phyloP scores from a whole-genome alignment of 2,113 vertebrate species.

The Onychostruthus taczanowskii region DNA sequence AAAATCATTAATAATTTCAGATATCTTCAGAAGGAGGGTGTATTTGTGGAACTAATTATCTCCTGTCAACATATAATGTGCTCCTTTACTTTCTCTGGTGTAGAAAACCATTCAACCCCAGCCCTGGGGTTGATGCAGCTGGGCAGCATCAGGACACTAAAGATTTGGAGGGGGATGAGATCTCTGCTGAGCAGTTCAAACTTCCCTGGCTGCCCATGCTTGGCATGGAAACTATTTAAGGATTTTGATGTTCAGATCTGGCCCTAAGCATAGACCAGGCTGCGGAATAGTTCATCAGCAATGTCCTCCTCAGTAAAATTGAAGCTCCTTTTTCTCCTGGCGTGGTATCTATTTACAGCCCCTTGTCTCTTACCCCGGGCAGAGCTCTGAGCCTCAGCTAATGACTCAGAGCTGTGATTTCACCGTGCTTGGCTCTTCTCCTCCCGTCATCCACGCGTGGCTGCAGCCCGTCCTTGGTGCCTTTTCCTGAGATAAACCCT shows the following conservation, averaged over 20 bases:
- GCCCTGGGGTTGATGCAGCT: neutral
- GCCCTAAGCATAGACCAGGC: neutral
- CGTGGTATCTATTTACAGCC: neutral
- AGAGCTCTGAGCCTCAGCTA: neutral
- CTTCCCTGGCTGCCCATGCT: neutral
- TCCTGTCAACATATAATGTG: neutral
- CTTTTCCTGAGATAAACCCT: neutral
- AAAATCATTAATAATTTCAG: constrained; percentile 14
- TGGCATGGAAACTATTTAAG: neutral
- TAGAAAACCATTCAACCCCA: neutral
- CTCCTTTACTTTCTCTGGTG: neutral
- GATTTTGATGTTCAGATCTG: neutral
- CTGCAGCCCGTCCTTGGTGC: neutral
- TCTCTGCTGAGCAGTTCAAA: neutral
- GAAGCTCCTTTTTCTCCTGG: neutral
- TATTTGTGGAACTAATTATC: constrained; percentile 53
- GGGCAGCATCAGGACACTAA: neutral
- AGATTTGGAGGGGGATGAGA: neutral
- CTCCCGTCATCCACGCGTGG: rapidly evolving
- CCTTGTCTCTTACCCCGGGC: neutral
- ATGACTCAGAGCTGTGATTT: constrained; percentile 15
- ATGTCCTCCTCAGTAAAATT: neutral
- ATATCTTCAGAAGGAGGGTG: neutral
- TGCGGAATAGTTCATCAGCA: neutral
- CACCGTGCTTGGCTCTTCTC: neutral